Base-by-base conservation (phyloP, 2,888 invertebrate species). In the Luperina nickerlii region DNA sequence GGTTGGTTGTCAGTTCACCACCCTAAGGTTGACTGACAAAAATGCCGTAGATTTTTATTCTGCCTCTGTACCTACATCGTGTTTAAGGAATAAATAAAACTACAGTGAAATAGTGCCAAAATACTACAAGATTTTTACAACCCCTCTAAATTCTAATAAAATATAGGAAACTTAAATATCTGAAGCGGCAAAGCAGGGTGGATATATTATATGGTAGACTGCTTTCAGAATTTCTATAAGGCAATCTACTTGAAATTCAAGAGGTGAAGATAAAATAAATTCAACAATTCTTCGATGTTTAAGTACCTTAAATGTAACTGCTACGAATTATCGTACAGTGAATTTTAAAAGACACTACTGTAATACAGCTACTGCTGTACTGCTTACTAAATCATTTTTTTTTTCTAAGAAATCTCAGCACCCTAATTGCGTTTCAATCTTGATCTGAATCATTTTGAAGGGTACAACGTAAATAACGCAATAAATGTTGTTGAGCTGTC, bases 211-310 rank as follows among this genome's bases (percentile, higher is more conserved):
- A 32, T 42, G 8, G n/a, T 13, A 63, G 15, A 11, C 54, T 73
- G 45, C 32, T 62, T 57, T 27, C 51, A 48, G 54, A 79, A 71
- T 79, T 5, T 51, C 18, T 71, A 51, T 60, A 13, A 51, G n/a
- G 27, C 15, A 51, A 63, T 24, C 65, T 75, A 45, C 11, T 70
- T 74, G 38, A 70, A 32, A 75, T 75, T 81, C 81, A 27, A 32
- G 38, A 32, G n/a, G 7, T 45, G 18, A 66, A 69, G 9, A 24
- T 62, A 48, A 54, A 78, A 79, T 70, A 70, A 70, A 32, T 77
- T 70, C 20, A 18, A 71, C 20, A 42, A 69, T 38, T 57, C 48
- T 38, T 13, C 2, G 7, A 66, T 24, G 32, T 45, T 78, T 20
- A n/a, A n/a, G n/a, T 32, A 11, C 24, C 18, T 67, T 38, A 67